Conservation (phyloP, 1,140 invertebrate species). For the Diorhabda elongata region DNA sequence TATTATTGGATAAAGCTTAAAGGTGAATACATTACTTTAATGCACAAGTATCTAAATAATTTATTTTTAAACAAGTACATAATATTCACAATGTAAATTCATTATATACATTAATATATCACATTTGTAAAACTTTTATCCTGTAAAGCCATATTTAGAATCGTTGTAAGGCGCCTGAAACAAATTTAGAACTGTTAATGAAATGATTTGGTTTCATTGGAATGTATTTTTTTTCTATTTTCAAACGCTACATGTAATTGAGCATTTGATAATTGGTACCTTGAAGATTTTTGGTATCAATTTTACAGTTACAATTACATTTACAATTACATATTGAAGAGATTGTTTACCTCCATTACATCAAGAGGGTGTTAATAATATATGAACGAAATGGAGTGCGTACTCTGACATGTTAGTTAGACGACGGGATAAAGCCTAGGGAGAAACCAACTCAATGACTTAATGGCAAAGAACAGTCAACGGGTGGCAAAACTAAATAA, state of each 20-base stretch:
- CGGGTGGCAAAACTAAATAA: too few species aligned
- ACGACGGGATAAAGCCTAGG: too few species aligned
- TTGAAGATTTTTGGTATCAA: too few species aligned
- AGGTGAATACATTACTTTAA: background rate
- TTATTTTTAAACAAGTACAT: background rate
- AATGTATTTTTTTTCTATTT: background rate
- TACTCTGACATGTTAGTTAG: too few species aligned
- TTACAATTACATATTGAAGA: background rate
- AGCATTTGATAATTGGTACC: background rate
- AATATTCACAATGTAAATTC: background rate
- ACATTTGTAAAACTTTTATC: background rate
- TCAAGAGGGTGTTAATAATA: background rate
- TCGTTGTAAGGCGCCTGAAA: slow-evolving; percentile 12
- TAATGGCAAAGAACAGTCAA: too few species aligned
- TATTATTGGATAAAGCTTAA: background rate
- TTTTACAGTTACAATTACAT: background rate
- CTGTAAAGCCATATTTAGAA: slow-evolving; percentile 8
- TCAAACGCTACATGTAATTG: background rate
- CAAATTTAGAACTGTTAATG: background rate
- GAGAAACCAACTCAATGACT: too few species aligned
- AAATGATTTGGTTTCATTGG: background rate
- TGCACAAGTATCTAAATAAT: background rate
- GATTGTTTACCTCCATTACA: background rate
- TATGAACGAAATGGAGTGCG: too few species aligned
- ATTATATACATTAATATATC: background rate